These are phyloP conservation scores for Ips nitidus DNA, from an alignment of 1,140 invertebrate species.

Conservation along the genomic window DNA sequence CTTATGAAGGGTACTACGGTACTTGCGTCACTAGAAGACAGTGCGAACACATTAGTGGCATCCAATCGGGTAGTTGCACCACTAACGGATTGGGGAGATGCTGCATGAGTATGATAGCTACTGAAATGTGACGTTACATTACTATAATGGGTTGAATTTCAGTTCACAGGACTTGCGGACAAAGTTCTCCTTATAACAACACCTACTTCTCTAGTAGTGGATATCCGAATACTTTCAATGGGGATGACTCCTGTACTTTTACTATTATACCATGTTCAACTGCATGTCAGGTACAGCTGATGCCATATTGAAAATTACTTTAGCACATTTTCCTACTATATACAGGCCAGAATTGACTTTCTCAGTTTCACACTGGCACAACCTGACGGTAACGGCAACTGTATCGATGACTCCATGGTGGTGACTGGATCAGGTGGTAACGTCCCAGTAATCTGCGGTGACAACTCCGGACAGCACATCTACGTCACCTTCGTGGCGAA, in stretches of 20 bases:
- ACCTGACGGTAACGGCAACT: slow-evolving; percentile 71
- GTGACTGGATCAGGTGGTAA: slow-evolving; percentile 67
- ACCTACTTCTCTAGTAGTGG: slow-evolving; percentile 79
- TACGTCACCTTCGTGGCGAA: slow-evolving; percentile 75
- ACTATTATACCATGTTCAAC: slow-evolving; percentile 68
- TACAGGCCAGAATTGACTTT: slow-evolving; percentile 75
- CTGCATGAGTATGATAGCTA: slow-evolving; percentile 66
- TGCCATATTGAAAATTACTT: not conserved
- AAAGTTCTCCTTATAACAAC: slow-evolving; percentile 70
- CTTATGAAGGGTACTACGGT: slow-evolving; percentile 64
- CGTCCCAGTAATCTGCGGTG: slow-evolving; percentile 74
- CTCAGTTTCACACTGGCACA: slow-evolving; percentile 70
- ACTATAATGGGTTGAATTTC: slow-evolving; percentile 6
- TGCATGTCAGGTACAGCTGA: slow-evolving; percentile 69
- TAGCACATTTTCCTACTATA: not conserved
- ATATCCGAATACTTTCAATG: slow-evolving; percentile 67
- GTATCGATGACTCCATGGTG: slow-evolving; percentile 68
- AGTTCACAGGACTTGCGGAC: slow-evolving; percentile 72
- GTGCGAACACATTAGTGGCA: slow-evolving; percentile 68
- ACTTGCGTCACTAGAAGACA: slow-evolving; percentile 74
- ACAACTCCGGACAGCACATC: slow-evolving; percentile 79
- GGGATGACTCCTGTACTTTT: slow-evolving; percentile 68
- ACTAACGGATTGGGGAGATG: slow-evolving; percentile 64
- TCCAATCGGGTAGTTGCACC: slow-evolving; percentile 69
- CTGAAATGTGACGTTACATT: not conserved